These are phyloP conservation scores for Notarius quadriscutis DNA, from an alignment of 2,113 vertebrate genomes.

Conservation along the genomic window DNA sequence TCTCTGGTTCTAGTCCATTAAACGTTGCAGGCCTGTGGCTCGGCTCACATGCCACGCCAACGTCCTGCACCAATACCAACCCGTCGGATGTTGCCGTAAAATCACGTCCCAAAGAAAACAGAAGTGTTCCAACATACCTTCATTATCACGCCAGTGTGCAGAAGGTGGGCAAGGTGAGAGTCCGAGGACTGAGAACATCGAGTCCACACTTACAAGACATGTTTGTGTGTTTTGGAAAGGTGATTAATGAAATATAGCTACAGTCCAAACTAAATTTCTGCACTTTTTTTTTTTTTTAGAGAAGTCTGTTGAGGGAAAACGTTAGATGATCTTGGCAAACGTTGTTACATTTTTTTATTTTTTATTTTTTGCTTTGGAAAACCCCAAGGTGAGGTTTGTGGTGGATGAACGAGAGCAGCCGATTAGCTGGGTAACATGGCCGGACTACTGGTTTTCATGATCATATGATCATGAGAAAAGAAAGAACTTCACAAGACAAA, in stretches of 20 bases:
- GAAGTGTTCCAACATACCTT: not conserved
- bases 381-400: not conserved
- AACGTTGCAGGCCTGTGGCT: constrained; percentile 35
- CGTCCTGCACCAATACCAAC: constrained; percentile 44
- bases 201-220: not conserved
- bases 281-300: not conserved
- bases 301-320: not conserved
- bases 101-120: constrained; percentile 45
- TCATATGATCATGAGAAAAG: constrained; percentile 16
- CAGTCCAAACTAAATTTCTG: constrained; percentile 2
- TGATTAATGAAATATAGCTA: constrained; percentile 3
- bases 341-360: not conserved
- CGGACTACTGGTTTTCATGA: constrained; percentile 17
- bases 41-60: constrained; percentile 32
- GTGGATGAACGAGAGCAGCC: not conserved
- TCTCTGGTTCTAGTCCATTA: constrained; percentile 54
- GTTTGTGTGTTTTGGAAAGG: constrained; percentile 32
- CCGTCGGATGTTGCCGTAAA: constrained; percentile 47
- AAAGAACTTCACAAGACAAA: not conserved
- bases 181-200: not conserved
- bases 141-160: constrained; percentile 1
- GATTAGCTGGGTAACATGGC: constrained; percentile 5
- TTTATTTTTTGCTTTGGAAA: constrained; percentile 18
- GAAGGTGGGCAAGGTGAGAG: constrained; percentile 11
- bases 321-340: not conserved